Conservation (phyloP, 2,888 invertebrate genomes). For the Sclerodermus sp. region DNA sequence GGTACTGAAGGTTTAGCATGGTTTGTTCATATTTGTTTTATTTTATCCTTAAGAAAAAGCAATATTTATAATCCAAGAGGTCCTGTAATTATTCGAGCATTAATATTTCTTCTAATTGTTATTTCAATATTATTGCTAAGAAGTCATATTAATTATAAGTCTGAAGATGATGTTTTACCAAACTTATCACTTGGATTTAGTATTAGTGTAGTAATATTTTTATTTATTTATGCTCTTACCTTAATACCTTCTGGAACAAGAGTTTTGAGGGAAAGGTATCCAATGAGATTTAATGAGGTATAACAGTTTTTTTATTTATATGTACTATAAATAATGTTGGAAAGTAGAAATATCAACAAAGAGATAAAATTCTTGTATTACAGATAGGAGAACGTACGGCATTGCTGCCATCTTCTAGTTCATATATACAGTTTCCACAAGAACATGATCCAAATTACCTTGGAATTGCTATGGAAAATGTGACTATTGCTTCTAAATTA, state of each 20-base stretch:
- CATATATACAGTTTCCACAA: slow-evolving; percentile 68
- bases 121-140: slow-evolving; percentile 64
- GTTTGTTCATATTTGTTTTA: slow-evolving; percentile 79
- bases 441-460: slow-evolving; percentile 70
- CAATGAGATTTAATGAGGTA: slow-evolving; percentile 16
- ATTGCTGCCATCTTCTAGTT: slow-evolving; percentile 58
- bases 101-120: slow-evolving; percentile 68
- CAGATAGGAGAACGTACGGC: slow-evolving; percentile 66
- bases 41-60: slow-evolving; percentile 68
- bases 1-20: slow-evolving; percentile 76
- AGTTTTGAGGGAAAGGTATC: neutral
- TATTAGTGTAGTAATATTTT: slow-evolving; percentile 65
- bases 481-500: slow-evolving; percentile 71
- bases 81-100: slow-evolving; percentile 67
- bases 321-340: neutral
- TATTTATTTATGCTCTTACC: slow-evolving; percentile 71
- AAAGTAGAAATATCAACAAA: neutral
- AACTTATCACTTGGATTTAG: slow-evolving; percentile 64
- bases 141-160: slow-evolving; percentile 61
- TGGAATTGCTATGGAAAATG: slow-evolving; percentile 81
- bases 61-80: slow-evolving; percentile 73
- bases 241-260: slow-evolving; percentile 66
- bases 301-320: slow-evolving; percentile 12
- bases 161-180: slow-evolving; percentile 43
- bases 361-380: slow-evolving; percentile 22